Conservation (phyloP, 1,140 invertebrate species). For the Drosophila sucinea region DNA sequence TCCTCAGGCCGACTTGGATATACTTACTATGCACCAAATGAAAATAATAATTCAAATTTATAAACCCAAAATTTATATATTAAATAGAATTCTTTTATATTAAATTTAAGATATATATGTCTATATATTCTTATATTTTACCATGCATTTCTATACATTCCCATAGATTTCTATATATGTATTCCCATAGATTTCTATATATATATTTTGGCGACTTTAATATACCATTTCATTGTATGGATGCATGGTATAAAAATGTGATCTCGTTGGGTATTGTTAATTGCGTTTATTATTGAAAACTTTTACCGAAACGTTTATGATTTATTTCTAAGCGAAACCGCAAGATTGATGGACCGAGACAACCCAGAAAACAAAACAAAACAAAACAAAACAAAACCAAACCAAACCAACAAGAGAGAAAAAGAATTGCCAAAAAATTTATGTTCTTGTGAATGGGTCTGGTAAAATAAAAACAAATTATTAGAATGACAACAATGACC, state of each 20-base stretch:
- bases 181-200: no score
- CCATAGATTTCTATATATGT: no score
- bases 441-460: slow-evolving; percentile 43
- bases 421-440: slow-evolving; percentile 43
- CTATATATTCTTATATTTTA: no score
- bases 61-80: no score
- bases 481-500: slow-evolving; percentile 73
- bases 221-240: no score
- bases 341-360: slow-evolving; percentile 37
- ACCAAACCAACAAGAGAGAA: not conserved
- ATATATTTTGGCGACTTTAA: no score
- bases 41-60: no score
- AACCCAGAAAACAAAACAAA: slow-evolving; percentile 16
- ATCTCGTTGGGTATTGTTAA: slow-evolving; percentile 14
- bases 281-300: slow-evolving; percentile 2
- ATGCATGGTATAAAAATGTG: not conserved
- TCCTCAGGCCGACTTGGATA: no score
- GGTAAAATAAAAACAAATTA: slow-evolving; percentile 41
- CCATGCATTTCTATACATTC: no score
- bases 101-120: no score
- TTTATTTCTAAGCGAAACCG: slow-evolving; percentile 1
- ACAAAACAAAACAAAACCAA: slow-evolving; percentile 1
- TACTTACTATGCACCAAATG: no score
- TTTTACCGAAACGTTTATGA: slow-evolving; percentile 9
- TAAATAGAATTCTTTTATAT: no score